Evolutionary conservation across 2,113 vertebrate species (phyloP).

Genomic region (Zosterops borbonicus): DNA sequence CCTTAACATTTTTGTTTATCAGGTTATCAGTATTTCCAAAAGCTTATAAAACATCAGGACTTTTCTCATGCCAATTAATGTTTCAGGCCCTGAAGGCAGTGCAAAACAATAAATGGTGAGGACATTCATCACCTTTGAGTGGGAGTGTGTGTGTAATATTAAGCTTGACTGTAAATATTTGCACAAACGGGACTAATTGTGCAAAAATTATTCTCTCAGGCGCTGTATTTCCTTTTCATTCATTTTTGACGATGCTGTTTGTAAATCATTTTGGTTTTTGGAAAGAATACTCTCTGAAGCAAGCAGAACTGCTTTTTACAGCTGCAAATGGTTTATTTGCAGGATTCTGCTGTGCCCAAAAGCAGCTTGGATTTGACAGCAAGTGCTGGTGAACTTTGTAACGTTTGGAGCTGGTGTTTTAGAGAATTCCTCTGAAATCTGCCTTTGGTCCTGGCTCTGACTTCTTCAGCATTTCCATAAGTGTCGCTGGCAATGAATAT

Average conservation of each 20-base stretch:
- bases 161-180: constrained; percentile 16
- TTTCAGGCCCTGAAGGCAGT: constrained; percentile 1
- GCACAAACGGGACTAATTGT: constrained; percentile 1
- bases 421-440: constrained; percentile 31
- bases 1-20: constrained; percentile 64
- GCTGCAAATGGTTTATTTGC: constrained; percentile 28
- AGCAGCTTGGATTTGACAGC: constrained; percentile 28
- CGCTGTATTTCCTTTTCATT: not conserved
- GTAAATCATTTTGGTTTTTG: not conserved
- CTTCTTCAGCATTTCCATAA: not conserved
- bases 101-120: not conserved
- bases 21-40: constrained; percentile 47
- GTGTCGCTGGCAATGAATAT: not conserved
- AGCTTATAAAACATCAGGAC: constrained; percentile 31
- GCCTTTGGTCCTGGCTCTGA: not conserved
- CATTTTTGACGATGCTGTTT: not conserved
- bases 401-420: not conserved
- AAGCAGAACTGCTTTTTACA: not conserved
- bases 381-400: constrained; percentile 27
- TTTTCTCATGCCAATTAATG: constrained; percentile 17
- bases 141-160: not conserved
- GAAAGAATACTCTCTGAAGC: constrained; percentile 20
- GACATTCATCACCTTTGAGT: not conserved
- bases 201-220: not conserved
- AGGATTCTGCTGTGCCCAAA: constrained; percentile 21